A percentile compares a stretch with the other conserved stretches of the same genome.
These are phyloP conservation scores for Blastomussa wellsi DNA, from an alignment of 92 coral and sea anemone species.

Conservation along the genomic window DNA sequence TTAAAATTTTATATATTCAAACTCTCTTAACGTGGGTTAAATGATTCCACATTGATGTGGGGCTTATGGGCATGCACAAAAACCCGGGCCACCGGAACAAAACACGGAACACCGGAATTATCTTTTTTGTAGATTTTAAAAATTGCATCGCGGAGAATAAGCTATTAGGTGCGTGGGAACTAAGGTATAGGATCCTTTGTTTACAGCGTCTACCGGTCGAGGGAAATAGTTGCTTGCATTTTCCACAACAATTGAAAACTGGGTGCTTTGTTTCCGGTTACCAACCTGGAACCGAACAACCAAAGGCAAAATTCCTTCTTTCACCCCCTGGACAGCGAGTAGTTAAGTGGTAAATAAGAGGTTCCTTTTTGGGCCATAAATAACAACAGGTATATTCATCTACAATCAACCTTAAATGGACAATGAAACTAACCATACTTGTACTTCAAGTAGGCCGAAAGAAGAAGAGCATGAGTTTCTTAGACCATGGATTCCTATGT, in stretches of 20 bases:
- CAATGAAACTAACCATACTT: not conserved
- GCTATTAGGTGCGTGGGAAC: constrained; percentile 26
- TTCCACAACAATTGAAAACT: constrained; percentile 5
- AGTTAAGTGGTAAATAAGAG: not conserved
- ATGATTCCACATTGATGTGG: no score
- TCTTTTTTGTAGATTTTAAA: no score
- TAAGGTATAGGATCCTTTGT: not conserved
- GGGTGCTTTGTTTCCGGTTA: not conserved
- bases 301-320: constrained; percentile 2
- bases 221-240: constrained; percentile 15
- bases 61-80: no score
- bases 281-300: constrained; percentile 5
- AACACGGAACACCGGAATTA: no score
- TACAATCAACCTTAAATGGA: not conserved
- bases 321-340: constrained; percentile 19
- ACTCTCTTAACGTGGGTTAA: no score
- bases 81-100: no score
- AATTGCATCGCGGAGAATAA: not conserved
- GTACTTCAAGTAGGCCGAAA: not conserved
- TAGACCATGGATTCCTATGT: not conserved
- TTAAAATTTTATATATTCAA: no score
- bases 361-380: constrained; percentile 11
- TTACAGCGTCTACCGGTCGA: not conserved
- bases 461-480: not conserved
- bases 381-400: not conserved